A percentile compares a stretch with the other conserved stretches of the same genome.
phyloP scores from a whole-genome alignment of 2,113 vertebrate genomes.

The Ceuthmochares aereus region DNA sequence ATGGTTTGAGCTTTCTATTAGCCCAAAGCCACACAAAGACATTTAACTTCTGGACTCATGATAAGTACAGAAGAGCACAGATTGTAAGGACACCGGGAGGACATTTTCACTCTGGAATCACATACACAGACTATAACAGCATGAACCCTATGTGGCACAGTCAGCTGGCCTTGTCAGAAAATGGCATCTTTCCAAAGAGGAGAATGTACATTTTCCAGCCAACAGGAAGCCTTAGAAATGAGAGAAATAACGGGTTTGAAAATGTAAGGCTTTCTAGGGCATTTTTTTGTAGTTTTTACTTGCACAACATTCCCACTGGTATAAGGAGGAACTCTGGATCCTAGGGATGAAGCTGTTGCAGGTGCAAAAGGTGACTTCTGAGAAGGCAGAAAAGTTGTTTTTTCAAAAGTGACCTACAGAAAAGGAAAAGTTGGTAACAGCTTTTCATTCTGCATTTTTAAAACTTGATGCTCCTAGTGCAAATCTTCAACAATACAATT shows the following conservation, averaged over 20 bases:
- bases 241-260: background rate
- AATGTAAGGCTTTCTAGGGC: background rate
- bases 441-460: background rate
- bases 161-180: background rate
- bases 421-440: background rate
- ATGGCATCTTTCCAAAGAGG: background rate
- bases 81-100: background rate
- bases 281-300: background rate
- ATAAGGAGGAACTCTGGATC: background rate
- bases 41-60: background rate
- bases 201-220: background rate
- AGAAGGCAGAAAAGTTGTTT: background rate
- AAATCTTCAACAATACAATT: background rate
- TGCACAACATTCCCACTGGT: background rate
- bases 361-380: background rate
- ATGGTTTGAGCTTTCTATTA: background rate
- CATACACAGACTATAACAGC: fast-evolving
- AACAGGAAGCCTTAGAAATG: background rate
- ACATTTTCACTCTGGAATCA: background rate
- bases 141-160: background rate
- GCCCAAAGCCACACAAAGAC: background rate
- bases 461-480: fast-evolving
- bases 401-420: background rate
- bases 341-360: background rate
- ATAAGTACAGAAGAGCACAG: background rate